Percentiles rank a stretch among this genome's conserved stretches.
These are phyloP conservation scores for Clistopyga incitator DNA, from an alignment of 2,888 invertebrate species.

Conservation along the genomic window DNA sequence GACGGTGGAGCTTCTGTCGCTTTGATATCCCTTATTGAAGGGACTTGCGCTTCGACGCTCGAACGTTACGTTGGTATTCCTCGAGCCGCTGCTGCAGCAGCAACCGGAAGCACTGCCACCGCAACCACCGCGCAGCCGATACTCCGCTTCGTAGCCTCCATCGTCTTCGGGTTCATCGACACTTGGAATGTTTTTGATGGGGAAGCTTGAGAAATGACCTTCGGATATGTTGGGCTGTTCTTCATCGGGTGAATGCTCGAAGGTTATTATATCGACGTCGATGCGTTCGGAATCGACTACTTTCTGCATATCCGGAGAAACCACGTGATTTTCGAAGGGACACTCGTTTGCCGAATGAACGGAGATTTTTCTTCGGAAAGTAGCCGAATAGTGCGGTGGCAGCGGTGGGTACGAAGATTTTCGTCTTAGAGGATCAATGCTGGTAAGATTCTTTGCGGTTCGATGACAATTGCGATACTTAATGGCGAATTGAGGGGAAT, in stretches of 20 bases:
- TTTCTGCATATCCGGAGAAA: slow-evolving; percentile 70
- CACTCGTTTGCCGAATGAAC: neutral
- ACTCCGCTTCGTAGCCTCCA: slow-evolving; percentile 65
- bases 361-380: slow-evolving; percentile 73
- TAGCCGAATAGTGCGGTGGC: slow-evolving; percentile 68
- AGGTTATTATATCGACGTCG: slow-evolving; percentile 54
- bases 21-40: slow-evolving; percentile 19
- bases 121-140: slow-evolving; percentile 78
- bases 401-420: slow-evolving; percentile 73
- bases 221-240: slow-evolving; percentile 18
- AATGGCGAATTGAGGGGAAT: neutral
- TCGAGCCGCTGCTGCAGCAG: slow-evolving; percentile 40
- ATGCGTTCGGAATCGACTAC: slow-evolving; percentile 56
- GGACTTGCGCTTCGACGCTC: slow-evolving; percentile 10
- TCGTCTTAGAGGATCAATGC: slow-evolving; percentile 67
- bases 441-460: slow-evolving; percentile 15
- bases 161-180: slow-evolving; percentile 50
- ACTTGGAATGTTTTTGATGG: slow-evolving; percentile 26
- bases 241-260: slow-evolving; percentile 52
- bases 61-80: neutral
- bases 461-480: neutral
- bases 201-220: neutral
- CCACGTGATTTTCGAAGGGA: neutral
- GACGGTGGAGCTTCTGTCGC: slow-evolving; percentile 40
- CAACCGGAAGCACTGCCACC: slow-evolving; percentile 66